Evolutionary conservation across 2,888 invertebrate species (phyloP), one percentile per base, ranked within the genome.

Genomic region (Eilema griseolum): DNA sequence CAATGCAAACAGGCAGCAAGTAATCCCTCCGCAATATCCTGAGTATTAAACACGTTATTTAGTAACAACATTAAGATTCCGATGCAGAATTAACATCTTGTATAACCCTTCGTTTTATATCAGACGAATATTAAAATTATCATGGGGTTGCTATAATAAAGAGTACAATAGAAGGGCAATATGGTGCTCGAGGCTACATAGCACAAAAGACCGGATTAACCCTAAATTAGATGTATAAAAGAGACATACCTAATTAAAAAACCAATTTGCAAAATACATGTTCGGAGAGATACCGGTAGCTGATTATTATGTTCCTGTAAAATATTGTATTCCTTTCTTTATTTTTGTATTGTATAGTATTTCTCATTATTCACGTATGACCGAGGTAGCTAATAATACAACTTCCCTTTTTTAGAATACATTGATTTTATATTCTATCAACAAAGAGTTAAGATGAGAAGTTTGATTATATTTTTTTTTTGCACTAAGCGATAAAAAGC

Each of bases 171-270:
- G 84, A 83, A 84, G 86, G 85, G 85, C 85, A 86, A 85, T 81
- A 83, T 80, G 85, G 72, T 77, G 87, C 88, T 83, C 70, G 72
- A 76, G 85, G 88, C 87, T 74, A 80, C 72, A 75, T 75, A 75
- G 79, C 74, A 86, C 84, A 86, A 83, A 85, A 80, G 80, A 79
- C 80, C 76, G 84, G 86, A 86, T 86, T 85, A 88, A 86, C 84
- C 84, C 85, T 86, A 87, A 89, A 89, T 89, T 87, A 88, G 88
- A 86, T 80, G 85, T 86, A 86, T 85, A 89, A 88, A 87, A 88
- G 86, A 86, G 84, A 83, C 84, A 86, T 91, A n/a, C n/a, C n/a
- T n/a, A 92, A 92, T 92, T 92, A 92, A 92, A 92, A 92, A 92
- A 88, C 84, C 88, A 91, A 92, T 90, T 92, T 91, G 80, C 75